Evolutionary conservation across 1,140 invertebrate genomes (phyloP), one percentile per base, ranked within the genome.

Genomic region (Ylistrum balloti): DNA sequence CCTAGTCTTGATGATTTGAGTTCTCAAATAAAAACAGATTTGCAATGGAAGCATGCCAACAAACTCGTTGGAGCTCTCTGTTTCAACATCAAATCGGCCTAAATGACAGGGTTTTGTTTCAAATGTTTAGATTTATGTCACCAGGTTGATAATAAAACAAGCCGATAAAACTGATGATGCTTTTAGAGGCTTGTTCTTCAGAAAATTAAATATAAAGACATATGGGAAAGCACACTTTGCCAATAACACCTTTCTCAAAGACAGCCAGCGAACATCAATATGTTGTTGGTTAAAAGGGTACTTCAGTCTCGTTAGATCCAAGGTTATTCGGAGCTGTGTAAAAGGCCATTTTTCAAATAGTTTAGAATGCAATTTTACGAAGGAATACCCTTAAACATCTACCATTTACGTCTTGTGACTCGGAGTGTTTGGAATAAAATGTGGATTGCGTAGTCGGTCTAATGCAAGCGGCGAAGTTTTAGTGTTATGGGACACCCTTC

Each of bases 141-240:
- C 56, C 56, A 74, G n/a, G 9, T 74, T 9, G 56, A 74, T 74
- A 74, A 74, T 74, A 74, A 74, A 74, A 5, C 56, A 74, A 74
- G 56, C 22, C n/a, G 56, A 74, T 74, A 74, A 74, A 74, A 74
- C 28, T 28, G 56, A 74, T 74, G 56, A 28, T 74, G 56, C 56
- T 74, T 74, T 74, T 74, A 74, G 56, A 74, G 28, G 56, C 56
- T 28, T 74, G 56, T 74, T 74, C 56, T 74, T 74, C n/a, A n/a
- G 56, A 74, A 74, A 74, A 74, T 74, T 74, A 74, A 74, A 74
- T 74, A 74, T 74, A 74, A 74, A 74, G 56, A 74, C 56, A 74
- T 74, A 74, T 74, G 56, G 56, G 22, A 28, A 45, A 3, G 17
- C 56, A 28, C 56, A 9, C 22, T 17, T n/a, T 17, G 28, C 22